Base-by-base conservation (phyloP, 1,140 invertebrate species). In the Adoxophyes honmai region DNA sequence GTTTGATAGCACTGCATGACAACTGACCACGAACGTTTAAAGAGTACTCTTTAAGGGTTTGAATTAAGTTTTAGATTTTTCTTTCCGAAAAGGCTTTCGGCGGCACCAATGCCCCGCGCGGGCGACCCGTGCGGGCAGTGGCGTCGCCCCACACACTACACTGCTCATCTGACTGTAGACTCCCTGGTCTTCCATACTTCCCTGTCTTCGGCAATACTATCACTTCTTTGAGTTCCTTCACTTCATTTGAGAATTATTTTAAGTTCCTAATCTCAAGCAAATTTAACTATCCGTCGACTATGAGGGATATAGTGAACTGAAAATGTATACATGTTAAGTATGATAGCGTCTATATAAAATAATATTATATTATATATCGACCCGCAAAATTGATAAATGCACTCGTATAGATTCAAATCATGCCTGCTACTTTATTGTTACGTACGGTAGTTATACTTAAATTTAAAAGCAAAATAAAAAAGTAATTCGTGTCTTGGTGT, bases 201-300 rank as follows among this genome's bases (percentile, higher is more conserved):
- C 51, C 54, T 37, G 15, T 34, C 37, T 44, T 64, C 61, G 64
- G 39, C 60, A 64, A 66, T 71, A 56, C 66, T 63, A 61, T 62
- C 70, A 64, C 62, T 53, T 53, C 56, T 59, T 57, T 59, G 55
- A 63, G 62, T 59, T 62, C 53, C 54, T 61, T 11, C 38, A 57
- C 58, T 51, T 59, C 61, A 16, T 38, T 44, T 57, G 7, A 36
- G 14, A 53, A 52, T 48, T 53, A 28, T 59, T 67, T 42, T 42
- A 28, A 60, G 13, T 21, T 66, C 56, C 42, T 18, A 57, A 39
- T 39, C 59, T 78, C 81, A 85, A 87, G 81, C 81, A 87, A 85
- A 87, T 87, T 85, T 87, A 84, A 84, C 62, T 84, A 83, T 85
- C 78, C 57, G 34, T 63, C 61, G 38, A 68, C 53, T 64, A 62